Conservation (phyloP, 2,888 invertebrate species). For the Cheilosia urbana region DNA sequence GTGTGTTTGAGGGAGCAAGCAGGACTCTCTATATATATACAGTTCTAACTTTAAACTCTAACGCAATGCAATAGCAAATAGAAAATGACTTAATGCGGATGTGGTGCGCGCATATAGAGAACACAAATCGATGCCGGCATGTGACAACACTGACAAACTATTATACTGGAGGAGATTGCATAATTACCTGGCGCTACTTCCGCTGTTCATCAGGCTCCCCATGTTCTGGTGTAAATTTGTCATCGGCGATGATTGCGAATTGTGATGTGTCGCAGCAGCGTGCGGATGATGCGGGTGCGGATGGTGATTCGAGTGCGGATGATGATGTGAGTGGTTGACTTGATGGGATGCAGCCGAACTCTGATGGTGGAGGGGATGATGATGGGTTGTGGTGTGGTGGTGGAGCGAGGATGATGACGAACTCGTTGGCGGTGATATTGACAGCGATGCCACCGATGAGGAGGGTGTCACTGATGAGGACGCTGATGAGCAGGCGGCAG, state of each 20-base stretch:
- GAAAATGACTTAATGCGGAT: constrained; percentile 45
- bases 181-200: constrained; percentile 83
- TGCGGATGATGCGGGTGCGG: constrained; percentile 79
- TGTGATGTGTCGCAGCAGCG: constrained; percentile 82
- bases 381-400: constrained; percentile 61
- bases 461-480: constrained; percentile 75
- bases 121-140: constrained; percentile 19
- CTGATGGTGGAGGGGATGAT: constrained; percentile 76
- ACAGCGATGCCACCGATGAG: constrained; percentile 69
- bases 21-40: constrained; percentile 26
- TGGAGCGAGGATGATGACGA: constrained; percentile 76
- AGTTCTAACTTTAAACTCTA: constrained; percentile 14
- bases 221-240: constrained; percentile 83
- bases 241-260: constrained; percentile 82
- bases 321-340: constrained; percentile 76
- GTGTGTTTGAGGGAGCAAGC: constrained; percentile 27
- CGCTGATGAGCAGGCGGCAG: constrained; percentile 68
- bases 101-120: neutral
- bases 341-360: constrained; percentile 77
- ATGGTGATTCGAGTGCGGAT: constrained; percentile 78
- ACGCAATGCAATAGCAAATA: constrained; percentile 72
- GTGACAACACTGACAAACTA: constrained; percentile 35
- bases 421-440: constrained; percentile 74
- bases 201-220: constrained; percentile 83
- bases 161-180: constrained; percentile 6